Base-by-base conservation (phyloP, 2,797 vertebrate species). In the Florisuga fusca region DNA sequence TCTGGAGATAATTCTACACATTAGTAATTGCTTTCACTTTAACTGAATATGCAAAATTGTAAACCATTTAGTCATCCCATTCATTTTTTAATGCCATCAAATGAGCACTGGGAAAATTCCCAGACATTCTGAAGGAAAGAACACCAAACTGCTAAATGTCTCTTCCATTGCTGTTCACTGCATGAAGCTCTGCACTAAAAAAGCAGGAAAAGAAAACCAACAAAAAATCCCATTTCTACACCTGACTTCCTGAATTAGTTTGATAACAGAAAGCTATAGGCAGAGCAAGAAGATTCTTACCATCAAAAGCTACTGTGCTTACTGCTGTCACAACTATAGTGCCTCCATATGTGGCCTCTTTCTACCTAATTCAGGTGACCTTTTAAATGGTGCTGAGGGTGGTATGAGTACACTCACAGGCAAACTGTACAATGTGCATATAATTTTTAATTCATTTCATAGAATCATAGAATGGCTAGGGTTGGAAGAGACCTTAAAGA, bases 31-130 rank as follows among this genome's bases (percentile, higher is more conserved):
- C 36, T 93, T 94, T 77, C 72, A 55, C 2, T 27, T 84, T 86
- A 87, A 83, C 81, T 54, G 53, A 80, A 76, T 75, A 51, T 50
- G 45, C 66, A 55, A 87, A 92, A 87, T 55, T 80, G 62, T 63
- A 92, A 90, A 29, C 50, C 33, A 64, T 85, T 95, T 89, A 80
- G 59, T 77, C 57, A 92, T 31, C 22, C 57, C 72, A 80, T 92
- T 96, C 16, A 94, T 92, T 94, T 94, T 92, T 92, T 89, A 94
- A 92, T 89, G 59, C 41, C 64, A 50, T 63, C 53, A 36, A 61
- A 61, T 0, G 4, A 93, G 94, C 36, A 53, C 45, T 61, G 20
- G 48, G 57, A 89, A 92, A 89, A 67, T 61, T 57, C 77, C 71
- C 63, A 76, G 84, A 76, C 1, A 2, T 76, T 46, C 26, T 48